Conservation (phyloP, 2,113 vertebrate species). For the Neomonachus schauinslandi region DNA sequence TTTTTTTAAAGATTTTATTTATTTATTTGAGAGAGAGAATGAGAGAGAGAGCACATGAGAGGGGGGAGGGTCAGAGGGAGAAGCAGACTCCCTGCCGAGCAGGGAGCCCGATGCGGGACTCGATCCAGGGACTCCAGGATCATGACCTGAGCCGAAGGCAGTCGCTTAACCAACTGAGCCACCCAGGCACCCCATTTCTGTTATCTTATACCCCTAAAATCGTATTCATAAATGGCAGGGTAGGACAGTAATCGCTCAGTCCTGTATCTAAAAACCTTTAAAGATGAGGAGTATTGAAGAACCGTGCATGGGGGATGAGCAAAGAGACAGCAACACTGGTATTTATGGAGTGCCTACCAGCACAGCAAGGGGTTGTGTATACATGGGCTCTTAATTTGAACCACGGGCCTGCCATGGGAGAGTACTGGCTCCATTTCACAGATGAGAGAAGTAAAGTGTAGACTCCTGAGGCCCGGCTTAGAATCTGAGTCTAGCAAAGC, state of each 20-base stretch:
- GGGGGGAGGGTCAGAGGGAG: too few relatives aligned
- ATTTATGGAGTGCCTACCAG: background rate
- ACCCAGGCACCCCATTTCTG: too few relatives aligned
- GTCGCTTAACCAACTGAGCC: too few relatives aligned
- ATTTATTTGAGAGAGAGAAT: too few relatives aligned
- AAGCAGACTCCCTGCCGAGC: too few relatives aligned
- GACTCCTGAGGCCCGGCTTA: background rate
- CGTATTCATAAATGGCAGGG: background rate
- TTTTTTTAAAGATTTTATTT: too few relatives aligned
- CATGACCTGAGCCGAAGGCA: too few relatives aligned
- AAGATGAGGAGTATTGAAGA: background rate
- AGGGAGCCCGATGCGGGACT: too few relatives aligned
- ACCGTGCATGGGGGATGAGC: background rate
- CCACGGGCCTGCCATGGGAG: fast-evolving
- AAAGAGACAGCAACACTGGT: fast-evolving
- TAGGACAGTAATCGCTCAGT: background rate
- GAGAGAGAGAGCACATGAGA: too few relatives aligned
- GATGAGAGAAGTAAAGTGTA: background rate
- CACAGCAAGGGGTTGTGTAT: fast-evolving
- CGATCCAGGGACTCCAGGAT: too few relatives aligned
- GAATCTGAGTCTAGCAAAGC: background rate
- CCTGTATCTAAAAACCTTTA: background rate
- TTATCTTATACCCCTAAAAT: background rate
- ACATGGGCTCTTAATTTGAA: background rate
- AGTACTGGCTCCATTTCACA: background rate